Evolutionary conservation across 2,888 invertebrate genomes (phyloP), one percentile per base, ranked within the genome.

Genomic region (Syrista parreyssii): DNA sequence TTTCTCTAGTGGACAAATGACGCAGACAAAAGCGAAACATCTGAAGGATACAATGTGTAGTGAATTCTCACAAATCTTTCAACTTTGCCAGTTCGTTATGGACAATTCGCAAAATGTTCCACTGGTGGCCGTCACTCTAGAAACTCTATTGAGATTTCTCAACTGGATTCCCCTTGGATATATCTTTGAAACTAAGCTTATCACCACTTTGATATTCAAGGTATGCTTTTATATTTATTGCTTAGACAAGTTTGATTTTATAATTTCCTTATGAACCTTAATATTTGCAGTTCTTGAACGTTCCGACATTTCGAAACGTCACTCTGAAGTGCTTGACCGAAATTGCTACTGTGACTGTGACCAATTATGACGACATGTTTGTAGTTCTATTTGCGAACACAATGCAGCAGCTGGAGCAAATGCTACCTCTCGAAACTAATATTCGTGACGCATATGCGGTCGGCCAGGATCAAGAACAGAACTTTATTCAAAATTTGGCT

Each of bases 101-200:
- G 98, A 99, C 90, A 98, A 97, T 92, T 99, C 99, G 23, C 97
- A 98, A 92, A 99, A 99, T 93, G 98, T 98, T 74, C 96, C 97
- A 72, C 93, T 99, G 80, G 98, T 99, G 78, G 97, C 97, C 88
- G 96, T 98, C 4, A 99, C 99, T 0, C 93, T 99, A 83, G 98
- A 99, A 91, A 99, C 99, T 4, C 93, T 99, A 78, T 93, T 99
- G 84, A 94, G 98, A 91, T 99, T 99, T 93, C 94, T 99, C 71
- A 99, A 99, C 91, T 99, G 99, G 99, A 99, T 99, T 89, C 99
- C 99, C n/a, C 94, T 99, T 81, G 99, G 99, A 15, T 99, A 99
- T 92, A 99, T 99, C 91, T 99, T 99, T 93, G 99, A 99, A 93
- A 99, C 99, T 85, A 97, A 98, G 91, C 93, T 99, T 78, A 98